Conservation (phyloP, 1,140 invertebrate genomes). For the Ganaspis sp. region DNA sequence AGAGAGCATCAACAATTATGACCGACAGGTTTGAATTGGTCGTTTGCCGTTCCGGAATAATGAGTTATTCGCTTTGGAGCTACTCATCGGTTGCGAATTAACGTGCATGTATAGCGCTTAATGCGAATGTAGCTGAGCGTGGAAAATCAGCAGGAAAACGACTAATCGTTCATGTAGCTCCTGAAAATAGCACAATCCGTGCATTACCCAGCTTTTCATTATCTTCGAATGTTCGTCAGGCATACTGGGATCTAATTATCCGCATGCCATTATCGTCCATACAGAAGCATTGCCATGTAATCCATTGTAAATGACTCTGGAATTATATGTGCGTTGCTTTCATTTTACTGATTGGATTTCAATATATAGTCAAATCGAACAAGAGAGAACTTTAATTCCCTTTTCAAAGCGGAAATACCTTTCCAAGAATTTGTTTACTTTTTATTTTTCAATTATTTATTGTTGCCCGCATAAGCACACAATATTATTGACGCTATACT, state of each 20-base stretch:
- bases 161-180: slow-evolving; percentile 38
- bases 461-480: too few species aligned
- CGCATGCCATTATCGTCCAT: slow-evolving; percentile 9
- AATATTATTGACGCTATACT: too few species aligned
- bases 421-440: too few species aligned
- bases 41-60: slow-evolving; percentile 13
- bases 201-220: slow-evolving; percentile 31
- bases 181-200: slow-evolving; percentile 19
- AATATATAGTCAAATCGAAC: slow-evolving; percentile 8
- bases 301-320: slow-evolving; percentile 22
- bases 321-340: slow-evolving; percentile 3
- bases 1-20: neutral
- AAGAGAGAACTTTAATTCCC: neutral
- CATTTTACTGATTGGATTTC: slow-evolving; percentile 17
- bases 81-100: slow-evolving; percentile 27
- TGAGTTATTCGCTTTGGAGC: slow-evolving; percentile 21
- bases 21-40: neutral
- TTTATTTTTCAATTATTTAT: too few species aligned
- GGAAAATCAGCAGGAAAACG: slow-evolving; percentile 34
- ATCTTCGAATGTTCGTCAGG: slow-evolving; percentile 35
- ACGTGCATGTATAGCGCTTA: slow-evolving; percentile 11
- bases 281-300: slow-evolving; percentile 12
- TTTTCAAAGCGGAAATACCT: neutral
- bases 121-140: slow-evolving; percentile 26
- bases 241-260: slow-evolving; percentile 62